phyloP scores from a whole-genome alignment of 2,888 invertebrate genomes.

The Plebejus anna region DNA sequence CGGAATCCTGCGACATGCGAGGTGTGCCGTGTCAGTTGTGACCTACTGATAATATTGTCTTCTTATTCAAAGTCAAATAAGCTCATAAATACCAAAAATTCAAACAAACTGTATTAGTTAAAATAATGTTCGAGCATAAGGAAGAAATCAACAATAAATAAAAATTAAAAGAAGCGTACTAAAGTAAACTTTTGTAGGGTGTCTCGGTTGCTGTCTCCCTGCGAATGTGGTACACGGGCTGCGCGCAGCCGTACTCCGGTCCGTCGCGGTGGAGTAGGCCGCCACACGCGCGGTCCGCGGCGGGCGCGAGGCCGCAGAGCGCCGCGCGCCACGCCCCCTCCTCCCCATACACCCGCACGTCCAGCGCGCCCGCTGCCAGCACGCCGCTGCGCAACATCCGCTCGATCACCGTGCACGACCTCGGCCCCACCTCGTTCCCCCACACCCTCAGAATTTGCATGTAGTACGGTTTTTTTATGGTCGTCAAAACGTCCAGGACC shows the following conservation, averaged over 20 bases:
- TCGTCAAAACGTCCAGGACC: conserved; percentile 73
- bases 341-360: conserved; percentile 59
- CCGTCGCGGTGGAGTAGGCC: conserved; percentile 79
- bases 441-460: conserved; percentile 65
- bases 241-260: conserved; percentile 62
- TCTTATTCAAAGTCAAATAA: too few species aligned
- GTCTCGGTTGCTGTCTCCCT: conserved; percentile 49
- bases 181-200: neutral
- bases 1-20: conserved; percentile 55
- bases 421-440: conserved; percentile 63
- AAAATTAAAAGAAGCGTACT: neutral
- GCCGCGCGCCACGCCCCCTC: conserved; percentile 58
- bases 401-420: conserved; percentile 61
- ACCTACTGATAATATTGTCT: too few species aligned
- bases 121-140: neutral
- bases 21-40: too few species aligned
- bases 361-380: conserved; percentile 61
- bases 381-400: conserved; percentile 61
- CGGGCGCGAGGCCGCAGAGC: conserved; percentile 66
- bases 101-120: neutral
- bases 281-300: conserved; percentile 58
- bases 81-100: neutral
- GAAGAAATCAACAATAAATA: neutral
- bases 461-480: conserved; percentile 74
- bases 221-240: conserved; percentile 63